Percentiles rank a stretch among this genome's conserved stretches.
Evolutionary conservation across 2,888 invertebrate species (phyloP).

Genomic region (Napeogenes inachia): DNA sequence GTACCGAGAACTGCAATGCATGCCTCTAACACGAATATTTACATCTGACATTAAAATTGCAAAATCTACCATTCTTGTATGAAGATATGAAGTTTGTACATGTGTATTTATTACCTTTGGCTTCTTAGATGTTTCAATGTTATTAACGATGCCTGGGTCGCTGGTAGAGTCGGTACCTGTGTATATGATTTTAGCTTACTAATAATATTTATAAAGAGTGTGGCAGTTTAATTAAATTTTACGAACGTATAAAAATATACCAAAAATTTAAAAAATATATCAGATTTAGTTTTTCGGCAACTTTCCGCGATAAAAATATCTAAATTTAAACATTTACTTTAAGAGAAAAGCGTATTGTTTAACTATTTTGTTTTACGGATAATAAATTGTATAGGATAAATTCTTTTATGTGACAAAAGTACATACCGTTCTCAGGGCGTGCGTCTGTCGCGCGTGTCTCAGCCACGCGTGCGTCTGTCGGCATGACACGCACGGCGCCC

Average conservation of each 20-base stretch:
- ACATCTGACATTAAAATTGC: slow-evolving; percentile 37
- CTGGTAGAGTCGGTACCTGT: slow-evolving; percentile 73
- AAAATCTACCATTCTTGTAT: slow-evolving; percentile 53
- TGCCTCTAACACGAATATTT: slow-evolving; percentile 62
- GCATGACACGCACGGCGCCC: slow-evolving; percentile 90
- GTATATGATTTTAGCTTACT: slow-evolving; percentile 20
- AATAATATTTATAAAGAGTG: background rate
- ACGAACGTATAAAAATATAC: background rate
- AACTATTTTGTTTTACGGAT: too few relatives aligned
- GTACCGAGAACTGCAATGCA: slow-evolving; percentile 42
- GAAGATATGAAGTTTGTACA: slow-evolving; percentile 21
- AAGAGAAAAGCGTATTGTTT: too few relatives aligned
- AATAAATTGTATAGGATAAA: too few relatives aligned
- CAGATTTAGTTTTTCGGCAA: too few relatives aligned
- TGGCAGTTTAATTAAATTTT: too few relatives aligned
- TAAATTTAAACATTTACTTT: too few relatives aligned
- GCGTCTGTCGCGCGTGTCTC: too few relatives aligned
- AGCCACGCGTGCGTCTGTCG: slow-evolving; percentile 59
- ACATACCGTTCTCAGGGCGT: slow-evolving; percentile 67
- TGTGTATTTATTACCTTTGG: slow-evolving; percentile 52
- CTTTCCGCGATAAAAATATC: too few relatives aligned
- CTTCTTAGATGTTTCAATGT: slow-evolving; percentile 70
- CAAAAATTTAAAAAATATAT: too few relatives aligned
- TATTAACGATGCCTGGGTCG: slow-evolving; percentile 69
- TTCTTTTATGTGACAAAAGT: too few relatives aligned